These are phyloP conservation scores for Melanostoma scalare DNA, from an alignment of 2,888 invertebrate species.

Conservation along the genomic window DNA sequence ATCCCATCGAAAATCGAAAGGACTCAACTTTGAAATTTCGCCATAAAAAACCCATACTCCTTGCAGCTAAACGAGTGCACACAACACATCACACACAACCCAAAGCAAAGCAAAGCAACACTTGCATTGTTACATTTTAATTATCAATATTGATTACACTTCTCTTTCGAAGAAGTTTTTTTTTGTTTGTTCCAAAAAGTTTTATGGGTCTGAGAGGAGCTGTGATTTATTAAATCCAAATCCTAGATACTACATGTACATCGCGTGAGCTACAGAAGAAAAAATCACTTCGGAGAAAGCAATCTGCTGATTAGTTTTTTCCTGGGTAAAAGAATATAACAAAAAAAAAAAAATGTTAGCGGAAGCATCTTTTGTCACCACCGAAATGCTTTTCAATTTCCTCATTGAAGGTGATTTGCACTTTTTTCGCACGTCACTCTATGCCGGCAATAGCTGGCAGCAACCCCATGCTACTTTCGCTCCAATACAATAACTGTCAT, in stretches of 20 bases:
- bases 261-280: conserved; percentile 9
- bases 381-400: conserved; percentile 43
- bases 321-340: neutral
- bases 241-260: neutral
- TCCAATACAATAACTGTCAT: conserved; percentile 13
- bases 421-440: conserved; percentile 10
- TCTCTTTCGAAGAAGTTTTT: conserved; percentile 26
- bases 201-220: neutral
- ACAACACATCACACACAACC: too few species aligned
- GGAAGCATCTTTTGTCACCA: conserved; percentile 36
- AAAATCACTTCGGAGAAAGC: conserved; percentile 37
- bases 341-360: conserved; percentile 12
- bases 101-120: too few species aligned
- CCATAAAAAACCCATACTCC: too few species aligned
- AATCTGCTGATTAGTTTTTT: conserved; percentile 49
- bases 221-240: conserved; percentile 31
- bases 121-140: neutral
- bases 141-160: conserved; percentile 36
- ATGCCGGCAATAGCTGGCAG: neutral
- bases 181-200: neutral
- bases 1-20: too few species aligned
- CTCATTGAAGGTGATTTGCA: conserved; percentile 31
- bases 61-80: too few species aligned
- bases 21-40: too few species aligned
- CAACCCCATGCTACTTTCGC: conserved; percentile 16